Percentiles rank a stretch among this genome's conserved stretches.
phyloP scores from a whole-genome alignment of 1,140 invertebrate genomes.

The Saccostrea glomerata region DNA sequence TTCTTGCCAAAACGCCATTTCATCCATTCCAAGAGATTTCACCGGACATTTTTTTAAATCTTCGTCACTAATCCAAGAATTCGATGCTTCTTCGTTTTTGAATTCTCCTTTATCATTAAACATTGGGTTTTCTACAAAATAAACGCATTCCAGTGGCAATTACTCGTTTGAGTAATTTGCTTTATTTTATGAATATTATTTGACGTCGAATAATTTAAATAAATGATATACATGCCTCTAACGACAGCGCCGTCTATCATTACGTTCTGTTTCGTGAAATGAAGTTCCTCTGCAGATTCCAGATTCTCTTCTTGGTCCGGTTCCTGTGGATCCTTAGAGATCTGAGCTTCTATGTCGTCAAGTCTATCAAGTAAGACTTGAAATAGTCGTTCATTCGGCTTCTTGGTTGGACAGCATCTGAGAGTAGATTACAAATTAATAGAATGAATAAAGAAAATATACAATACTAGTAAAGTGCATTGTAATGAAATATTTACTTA shows the following conservation, averaged over 20 bases:
- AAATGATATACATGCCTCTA: neutral
- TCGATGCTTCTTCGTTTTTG: constrained; percentile 85
- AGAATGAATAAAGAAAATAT: neutral
- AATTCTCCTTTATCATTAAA: constrained; percentile 55
- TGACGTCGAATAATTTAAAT: too few species aligned
- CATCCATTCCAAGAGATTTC: constrained; percentile 83
- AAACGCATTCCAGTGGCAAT: neutral
- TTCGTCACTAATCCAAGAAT: constrained; percentile 94
- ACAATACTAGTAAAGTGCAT: neutral
- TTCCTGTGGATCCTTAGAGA: constrained; percentile 1
- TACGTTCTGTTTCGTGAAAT: neutral
- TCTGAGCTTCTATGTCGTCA: constrained; percentile 46
- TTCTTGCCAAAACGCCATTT: constrained; percentile 70
- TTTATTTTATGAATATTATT: too few species aligned
- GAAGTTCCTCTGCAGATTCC: neutral
- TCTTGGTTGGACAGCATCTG: constrained; percentile 59
- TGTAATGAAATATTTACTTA: neutral
- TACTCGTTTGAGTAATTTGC: neutral
- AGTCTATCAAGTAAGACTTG: constrained; percentile 41
- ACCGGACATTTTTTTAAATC: constrained; percentile 58
- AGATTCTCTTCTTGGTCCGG: neutral
- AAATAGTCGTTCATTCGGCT: constrained; percentile 24
- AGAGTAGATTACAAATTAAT: constrained; percentile 7
- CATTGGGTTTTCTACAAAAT: constrained; percentile 64
- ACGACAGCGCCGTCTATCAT: neutral